Evolutionary conservation across 2,797 vertebrate genomes (phyloP).

Genomic region (Crocodylus rhombifer): DNA sequence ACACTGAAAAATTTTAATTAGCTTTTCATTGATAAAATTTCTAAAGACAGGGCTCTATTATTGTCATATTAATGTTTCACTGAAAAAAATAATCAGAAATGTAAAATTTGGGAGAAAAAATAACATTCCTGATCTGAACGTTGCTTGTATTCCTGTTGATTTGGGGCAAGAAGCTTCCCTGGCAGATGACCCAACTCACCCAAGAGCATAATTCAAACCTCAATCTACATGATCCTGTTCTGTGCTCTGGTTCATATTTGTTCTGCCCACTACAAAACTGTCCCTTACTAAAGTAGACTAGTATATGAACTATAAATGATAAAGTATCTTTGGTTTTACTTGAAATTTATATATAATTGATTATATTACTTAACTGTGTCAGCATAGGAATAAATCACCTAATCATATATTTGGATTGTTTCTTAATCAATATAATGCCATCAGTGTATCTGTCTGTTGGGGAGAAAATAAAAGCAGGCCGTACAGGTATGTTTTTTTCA

Average conservation of each 20-base stretch:
- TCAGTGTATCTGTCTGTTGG: background rate
- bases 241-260: background rate
- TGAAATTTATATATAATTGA: conserved; percentile 23
- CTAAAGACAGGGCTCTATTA: no score
- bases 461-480: background rate
- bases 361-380: background rate
- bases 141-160: background rate
- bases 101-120: background rate
- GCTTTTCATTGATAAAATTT: background rate
- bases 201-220: background rate
- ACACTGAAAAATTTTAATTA: background rate
- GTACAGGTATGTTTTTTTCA: conserved; percentile 19
- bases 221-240: background rate
- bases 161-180: background rate
- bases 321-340: background rate
- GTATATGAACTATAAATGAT: background rate
- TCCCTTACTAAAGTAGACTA: background rate
- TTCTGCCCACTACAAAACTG: background rate
- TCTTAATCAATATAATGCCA: background rate
- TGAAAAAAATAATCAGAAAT: background rate
- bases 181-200: background rate
- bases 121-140: background rate
- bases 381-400: background rate
- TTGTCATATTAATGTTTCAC: no score
- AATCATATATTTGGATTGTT: background rate